A percentile compares a stretch with the other conserved stretches of the same genome.
Evolutionary conservation across 2,113 vertebrate species (phyloP).

Genomic region (Pimephales promelas): DNA sequence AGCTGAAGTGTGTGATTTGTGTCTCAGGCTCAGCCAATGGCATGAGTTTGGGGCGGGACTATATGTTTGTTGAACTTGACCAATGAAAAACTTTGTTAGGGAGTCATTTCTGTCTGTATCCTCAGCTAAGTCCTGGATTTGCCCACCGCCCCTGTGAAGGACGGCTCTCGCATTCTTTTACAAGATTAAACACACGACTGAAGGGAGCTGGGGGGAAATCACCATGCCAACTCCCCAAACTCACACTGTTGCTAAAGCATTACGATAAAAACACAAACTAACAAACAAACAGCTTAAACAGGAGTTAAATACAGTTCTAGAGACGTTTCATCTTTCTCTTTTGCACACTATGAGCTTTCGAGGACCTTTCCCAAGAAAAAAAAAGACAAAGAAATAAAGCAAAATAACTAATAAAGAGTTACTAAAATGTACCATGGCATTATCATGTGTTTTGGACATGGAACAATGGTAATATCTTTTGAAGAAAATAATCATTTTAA

Average conservation of each 20-base stretch:
- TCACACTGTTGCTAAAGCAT: constrained; percentile 24
- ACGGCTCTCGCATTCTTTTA: constrained; percentile 49
- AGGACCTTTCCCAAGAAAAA: neutral
- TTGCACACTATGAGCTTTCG: neutral
- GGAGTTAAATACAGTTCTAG: neutral
- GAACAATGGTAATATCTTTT: neutral
- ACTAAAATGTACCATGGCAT: neutral
- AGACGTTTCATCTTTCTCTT: neutral
- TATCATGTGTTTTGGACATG: neutral
- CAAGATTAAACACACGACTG: constrained; percentile 41
- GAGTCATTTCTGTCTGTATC: neutral
- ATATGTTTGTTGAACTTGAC: neutral
- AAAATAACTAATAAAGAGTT: neutral
- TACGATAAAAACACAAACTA: constrained; percentile 21
- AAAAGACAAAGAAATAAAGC: neutral
- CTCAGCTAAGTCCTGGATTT: neutral
- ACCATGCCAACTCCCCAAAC: constrained; percentile 28
- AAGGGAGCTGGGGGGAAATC: neutral
- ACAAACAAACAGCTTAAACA: neutral
- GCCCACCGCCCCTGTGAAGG: constrained; percentile 27
- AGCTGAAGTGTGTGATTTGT: neutral
- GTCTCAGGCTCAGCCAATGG: neutral
- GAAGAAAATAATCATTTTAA: no score
- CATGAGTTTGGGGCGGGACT: neutral
- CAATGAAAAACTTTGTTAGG: neutral